Percentiles rank a stretch among this genome's conserved stretches.
Evolutionary conservation across 2,888 invertebrate species (phyloP).

Genomic region (Eudemis profundana): DNA sequence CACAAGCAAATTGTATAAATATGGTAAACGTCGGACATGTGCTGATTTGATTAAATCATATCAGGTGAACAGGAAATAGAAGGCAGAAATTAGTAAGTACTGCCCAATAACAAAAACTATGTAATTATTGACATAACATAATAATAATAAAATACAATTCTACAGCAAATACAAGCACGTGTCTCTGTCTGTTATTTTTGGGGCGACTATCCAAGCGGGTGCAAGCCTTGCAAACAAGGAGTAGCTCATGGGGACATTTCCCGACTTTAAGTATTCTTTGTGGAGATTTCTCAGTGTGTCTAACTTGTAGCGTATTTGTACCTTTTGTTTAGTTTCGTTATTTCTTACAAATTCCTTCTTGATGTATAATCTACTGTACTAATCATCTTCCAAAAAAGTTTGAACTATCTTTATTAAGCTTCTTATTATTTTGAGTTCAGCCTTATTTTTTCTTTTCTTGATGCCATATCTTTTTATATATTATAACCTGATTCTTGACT

Average conservation of each 20-base stretch:
- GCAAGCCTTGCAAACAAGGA: not conserved
- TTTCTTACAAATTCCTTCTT: constrained; percentile 11
- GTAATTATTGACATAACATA: no score
- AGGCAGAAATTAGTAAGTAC: no score
- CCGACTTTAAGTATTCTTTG: constrained; percentile 33
- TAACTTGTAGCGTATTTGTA: not conserved
- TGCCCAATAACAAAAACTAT: no score
- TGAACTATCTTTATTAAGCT: constrained; percentile 3
- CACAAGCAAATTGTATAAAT: no score
- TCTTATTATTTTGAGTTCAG: not conserved
- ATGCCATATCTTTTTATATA: constrained; percentile 26
- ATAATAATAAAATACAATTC: no score
- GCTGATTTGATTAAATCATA: no score
- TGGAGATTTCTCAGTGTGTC: constrained; percentile 27
- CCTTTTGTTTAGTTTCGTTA: constrained; percentile 8
- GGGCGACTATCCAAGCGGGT: no score
- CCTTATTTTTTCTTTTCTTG: constrained; percentile 23
- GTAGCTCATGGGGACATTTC: constrained; percentile 14
- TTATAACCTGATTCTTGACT: constrained; percentile 35
- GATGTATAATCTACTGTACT: not conserved
- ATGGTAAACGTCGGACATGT: no score
- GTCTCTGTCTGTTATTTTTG: no score
- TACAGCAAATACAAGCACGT: no score
- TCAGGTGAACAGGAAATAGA: no score
- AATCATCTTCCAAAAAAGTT: constrained; percentile 19